A percentile compares a stretch with the other conserved stretches of the same genome.
These are phyloP conservation scores for Daubentonia madagascariensis DNA, from an alignment of 2,113 vertebrate species.

Conservation along the genomic window DNA sequence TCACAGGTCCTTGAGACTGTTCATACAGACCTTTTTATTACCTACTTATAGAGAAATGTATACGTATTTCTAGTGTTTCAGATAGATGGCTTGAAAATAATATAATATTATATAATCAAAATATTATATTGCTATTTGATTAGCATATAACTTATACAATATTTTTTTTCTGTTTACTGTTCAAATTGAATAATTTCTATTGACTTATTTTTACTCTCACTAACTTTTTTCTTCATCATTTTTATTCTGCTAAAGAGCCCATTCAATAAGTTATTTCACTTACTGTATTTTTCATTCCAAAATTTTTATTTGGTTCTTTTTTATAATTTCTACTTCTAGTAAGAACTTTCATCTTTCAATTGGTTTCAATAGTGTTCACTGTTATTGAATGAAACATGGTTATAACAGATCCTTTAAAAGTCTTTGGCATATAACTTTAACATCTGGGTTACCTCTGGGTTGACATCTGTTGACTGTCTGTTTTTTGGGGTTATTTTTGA, in stretches of 20 bases:
- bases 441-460: not conserved
- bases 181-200: not conserved
- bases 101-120: too few relatives aligned
- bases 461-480: not conserved
- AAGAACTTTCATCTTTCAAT: not conserved
- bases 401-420: not conserved
- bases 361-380: not conserved
- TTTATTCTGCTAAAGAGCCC: not conserved
- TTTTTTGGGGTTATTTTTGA: not conserved
- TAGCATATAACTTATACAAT: not conserved
- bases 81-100: too few relatives aligned
- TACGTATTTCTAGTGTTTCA: too few relatives aligned
- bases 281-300: not conserved
- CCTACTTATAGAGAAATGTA: too few relatives aligned
- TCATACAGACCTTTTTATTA: not conserved
- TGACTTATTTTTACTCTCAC: not conserved
- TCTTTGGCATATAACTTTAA: fast-evolving
- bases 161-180: not conserved
- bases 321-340: not conserved
- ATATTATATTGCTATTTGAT: too few relatives aligned
- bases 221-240: not conserved
- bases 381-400: not conserved
- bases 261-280: not conserved
- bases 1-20: not conserved
- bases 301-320: not conserved